Conservation (phyloP, 1,140 invertebrate genomes). For the Scaptomyza montana region DNA sequence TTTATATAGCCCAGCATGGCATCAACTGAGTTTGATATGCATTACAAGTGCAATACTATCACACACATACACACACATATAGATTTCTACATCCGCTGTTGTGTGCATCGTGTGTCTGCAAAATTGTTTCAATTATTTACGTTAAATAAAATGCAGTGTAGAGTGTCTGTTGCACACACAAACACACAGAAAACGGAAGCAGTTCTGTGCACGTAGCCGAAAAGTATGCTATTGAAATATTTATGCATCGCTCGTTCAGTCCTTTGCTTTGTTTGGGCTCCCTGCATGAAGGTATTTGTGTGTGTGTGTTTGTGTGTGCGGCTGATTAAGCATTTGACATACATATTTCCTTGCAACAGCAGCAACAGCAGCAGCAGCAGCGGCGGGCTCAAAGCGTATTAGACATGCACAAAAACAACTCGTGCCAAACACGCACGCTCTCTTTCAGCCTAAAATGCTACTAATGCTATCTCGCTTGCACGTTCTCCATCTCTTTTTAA, state of each 20-base stretch:
- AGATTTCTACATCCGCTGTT: background rate
- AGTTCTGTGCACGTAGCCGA: constrained; percentile 62
- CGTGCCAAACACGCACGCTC: constrained; percentile 63
- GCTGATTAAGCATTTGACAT: constrained; percentile 79
- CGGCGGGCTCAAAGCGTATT: constrained; percentile 63
- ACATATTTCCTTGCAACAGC: constrained; percentile 63
- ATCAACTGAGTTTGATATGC: constrained; percentile 4
- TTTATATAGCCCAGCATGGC: background rate
- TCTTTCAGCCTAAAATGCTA: background rate
- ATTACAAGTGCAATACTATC: constrained; percentile 13
- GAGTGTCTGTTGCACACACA: constrained; percentile 34
- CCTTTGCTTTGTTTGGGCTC: constrained; percentile 62
- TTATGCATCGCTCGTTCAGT: constrained; percentile 65
- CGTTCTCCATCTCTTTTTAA: background rate
- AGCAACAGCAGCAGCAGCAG: constrained; percentile 50
- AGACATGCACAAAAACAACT: constrained; percentile 75
- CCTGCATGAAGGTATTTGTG: constrained; percentile 9
- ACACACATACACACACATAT: background rate
- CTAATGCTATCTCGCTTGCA: background rate
- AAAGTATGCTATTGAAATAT: constrained; percentile 82
- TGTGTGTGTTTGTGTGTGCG: constrained; percentile 49
- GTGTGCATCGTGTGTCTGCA: constrained; percentile 12
- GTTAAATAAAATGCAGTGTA: constrained; percentile 66
- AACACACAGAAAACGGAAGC: constrained; percentile 12
- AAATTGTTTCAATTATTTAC: constrained; percentile 67